Evolutionary conservation across 2,888 invertebrate species (phyloP), one percentile per base, ranked within the genome.

Genomic region (Stenotaenia linearis): DNA sequence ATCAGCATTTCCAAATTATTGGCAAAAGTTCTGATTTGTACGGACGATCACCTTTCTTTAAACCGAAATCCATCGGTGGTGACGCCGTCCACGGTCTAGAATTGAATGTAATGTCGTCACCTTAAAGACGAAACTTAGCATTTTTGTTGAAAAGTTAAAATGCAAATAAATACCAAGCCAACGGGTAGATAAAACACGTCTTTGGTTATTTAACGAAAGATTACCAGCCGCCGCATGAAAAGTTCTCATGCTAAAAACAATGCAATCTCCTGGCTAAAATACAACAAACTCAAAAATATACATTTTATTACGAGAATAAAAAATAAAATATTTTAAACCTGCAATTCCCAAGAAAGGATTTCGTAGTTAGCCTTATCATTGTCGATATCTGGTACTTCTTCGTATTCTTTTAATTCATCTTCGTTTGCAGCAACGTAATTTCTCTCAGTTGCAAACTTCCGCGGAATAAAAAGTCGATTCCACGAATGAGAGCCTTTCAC

Each of bases 401-500:
- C 78, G 75, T 82, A 84, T 10, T 77, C 79, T 0, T 78, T n/a
- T 9, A 25, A 56, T 4, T 80, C 15, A 18, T 15, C 10, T n/a
- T 15, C 21, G n/a, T 30, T 28, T 28, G 25, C 32, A 76, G 18
- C 5, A 28, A 78, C 45, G 78, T 85, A 85, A 76, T 84, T 83
- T 1, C 75, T 75, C 6, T 77, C 79, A 18, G 84, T 84, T 1
- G 83, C 83, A 80, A 85, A 85, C 80, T 84, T 85, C 4, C 82
- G 80, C 6, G 85, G 85, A 40, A 80, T 76, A 80, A 82, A 85
- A 84, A 84, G 84, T 0, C 79, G 77, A 5, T 79, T 80, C 84
- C 84, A 84, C n/a, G 80, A 79, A 80, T 85, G 85, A 10, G 85
- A 85, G 0, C 84, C 84, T 15, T 81, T 79, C 6, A 85, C 82